Conservation (phyloP, 1,140 invertebrate genomes). For the Zaprionus tsacasi region DNA sequence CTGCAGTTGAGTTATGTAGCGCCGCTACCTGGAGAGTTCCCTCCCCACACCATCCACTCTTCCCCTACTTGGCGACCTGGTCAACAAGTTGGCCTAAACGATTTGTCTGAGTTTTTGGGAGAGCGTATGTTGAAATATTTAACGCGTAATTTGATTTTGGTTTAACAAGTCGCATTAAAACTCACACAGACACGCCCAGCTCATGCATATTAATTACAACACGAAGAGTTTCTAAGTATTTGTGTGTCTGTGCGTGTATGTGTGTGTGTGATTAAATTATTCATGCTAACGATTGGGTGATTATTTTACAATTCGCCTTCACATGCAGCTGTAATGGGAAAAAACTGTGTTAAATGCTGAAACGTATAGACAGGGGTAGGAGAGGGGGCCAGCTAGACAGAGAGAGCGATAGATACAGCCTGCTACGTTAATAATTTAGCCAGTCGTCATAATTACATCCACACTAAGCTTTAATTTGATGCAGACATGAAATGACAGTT, state of each 20-base stretch:
- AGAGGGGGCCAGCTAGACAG: not conserved
- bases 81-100: not conserved
- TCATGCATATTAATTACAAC: conserved; percentile 71
- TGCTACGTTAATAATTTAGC: conserved; percentile 28
- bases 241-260: conserved; percentile 31
- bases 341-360: conserved; percentile 35
- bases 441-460: conserved; percentile 62
- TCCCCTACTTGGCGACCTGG: not conserved
- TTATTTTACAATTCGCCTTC: conserved; percentile 54
- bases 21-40: too few relatives aligned
- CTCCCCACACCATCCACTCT: too few relatives aligned
- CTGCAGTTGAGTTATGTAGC: conserved; percentile 18
- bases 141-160: conserved; percentile 18
- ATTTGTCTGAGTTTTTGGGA: not conserved
- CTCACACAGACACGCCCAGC: conserved; percentile 36
- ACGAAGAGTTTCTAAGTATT: conserved; percentile 21
- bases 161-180: conserved; percentile 14
- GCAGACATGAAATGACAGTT: conserved; percentile 61
- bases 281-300: conserved; percentile 71
- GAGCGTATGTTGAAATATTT: not conserved
- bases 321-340: conserved; percentile 63
- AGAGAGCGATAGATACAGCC: not conserved
- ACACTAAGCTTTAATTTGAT: conserved; percentile 67
- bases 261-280: conserved; percentile 56
- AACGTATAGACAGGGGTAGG: not conserved